Base-by-base conservation (phyloP, 2,113 vertebrate species). In the Pelobates fuscus region DNA sequence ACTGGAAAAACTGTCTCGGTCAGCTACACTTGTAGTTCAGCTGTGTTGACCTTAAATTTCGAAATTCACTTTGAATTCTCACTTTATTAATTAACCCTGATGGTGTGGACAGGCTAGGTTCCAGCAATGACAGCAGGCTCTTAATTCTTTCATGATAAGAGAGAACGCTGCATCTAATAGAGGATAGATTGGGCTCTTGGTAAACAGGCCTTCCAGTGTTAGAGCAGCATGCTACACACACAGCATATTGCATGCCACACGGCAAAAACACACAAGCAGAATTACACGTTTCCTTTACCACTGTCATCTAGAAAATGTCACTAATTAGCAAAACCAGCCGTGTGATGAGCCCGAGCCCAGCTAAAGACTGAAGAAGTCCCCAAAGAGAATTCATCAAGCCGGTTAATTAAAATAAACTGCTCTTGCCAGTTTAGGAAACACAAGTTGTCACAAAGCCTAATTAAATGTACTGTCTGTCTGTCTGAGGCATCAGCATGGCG, bases 391-490 rank as follows among this genome's bases (percentile, higher is more conserved):
- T 49, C 17, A 55, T 18, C 23, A 73, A 64, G 62, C 49, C 41
- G 62, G 37, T 65, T 73, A 63, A 66, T 75, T 55, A 67, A 55
- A 58, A 25, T 55, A 74, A 41, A 54, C 30, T 41, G 37, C 49
- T 25, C n/a, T 41, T 58, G 32, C 18, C 37, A 20, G 14, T 67
- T 27, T 30, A 44, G 11, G 49, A 67, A 27, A 37, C 25, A 54
- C 21, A 27, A 27, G 8, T 61, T 61, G 32, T 71, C 32, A 60
- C 23, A n/a, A 5, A 21, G 55, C 17, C 68, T 71, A 61, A 71
- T 71, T 71, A 71, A 44, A 29, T 20, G 68, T 4, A 6, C 57
- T 43, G 54, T 11, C 49, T 27, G 49, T 68, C 66, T 55, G 2
- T 3, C 3, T 30, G n/a, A 57, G 5, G 3, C 25, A 5, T 18